Conservation (phyloP, 2,797 vertebrate species). For the Eupleurogrammus muticus region DNA sequence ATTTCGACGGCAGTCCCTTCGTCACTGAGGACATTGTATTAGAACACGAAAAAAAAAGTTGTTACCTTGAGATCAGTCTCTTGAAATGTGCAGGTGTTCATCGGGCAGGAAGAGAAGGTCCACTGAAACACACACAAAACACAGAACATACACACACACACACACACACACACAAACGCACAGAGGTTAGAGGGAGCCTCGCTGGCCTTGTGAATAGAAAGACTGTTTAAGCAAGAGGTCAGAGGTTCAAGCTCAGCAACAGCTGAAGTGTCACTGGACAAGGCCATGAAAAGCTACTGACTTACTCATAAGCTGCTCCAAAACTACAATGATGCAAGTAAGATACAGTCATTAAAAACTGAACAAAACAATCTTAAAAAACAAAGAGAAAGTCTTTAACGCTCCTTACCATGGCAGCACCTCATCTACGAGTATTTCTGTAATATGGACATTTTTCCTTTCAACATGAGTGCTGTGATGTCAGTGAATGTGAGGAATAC, state of each 20-base stretch:
- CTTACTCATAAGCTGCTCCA: constrained; percentile 22
- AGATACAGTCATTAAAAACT: neutral
- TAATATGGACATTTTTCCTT: constrained; percentile 4
- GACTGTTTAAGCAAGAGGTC: constrained; percentile 63
- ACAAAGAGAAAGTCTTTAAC: constrained; percentile 9
- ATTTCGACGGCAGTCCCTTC: too few species aligned
- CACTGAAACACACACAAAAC: constrained; percentile 60
- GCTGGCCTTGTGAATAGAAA: constrained; percentile 41
- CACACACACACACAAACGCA: constrained; percentile 41
- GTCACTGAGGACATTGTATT: neutral
- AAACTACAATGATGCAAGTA: neutral
- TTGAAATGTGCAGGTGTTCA: constrained; percentile 23
- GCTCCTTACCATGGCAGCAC: neutral
- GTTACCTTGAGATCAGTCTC: constrained; percentile 55
- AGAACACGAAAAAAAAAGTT: neutral
- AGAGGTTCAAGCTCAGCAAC: constrained; percentile 56
- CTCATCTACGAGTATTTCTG: constrained; percentile 9
- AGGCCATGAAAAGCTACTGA: constrained; percentile 30
- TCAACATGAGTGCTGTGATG: constrained; percentile 28
- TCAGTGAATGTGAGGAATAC: constrained; percentile 9
- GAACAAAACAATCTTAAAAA: too few species aligned
- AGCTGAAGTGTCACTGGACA: constrained; percentile 55
- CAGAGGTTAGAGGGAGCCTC: constrained; percentile 39
- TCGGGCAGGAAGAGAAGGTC: constrained; percentile 18
- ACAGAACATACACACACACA: constrained; percentile 35